A percentile compares a stretch with the other conserved stretches of the same genome.
Evolutionary conservation across 2,113 vertebrate genomes (phyloP).

Genomic region (Tautogolabrus adspersus): DNA sequence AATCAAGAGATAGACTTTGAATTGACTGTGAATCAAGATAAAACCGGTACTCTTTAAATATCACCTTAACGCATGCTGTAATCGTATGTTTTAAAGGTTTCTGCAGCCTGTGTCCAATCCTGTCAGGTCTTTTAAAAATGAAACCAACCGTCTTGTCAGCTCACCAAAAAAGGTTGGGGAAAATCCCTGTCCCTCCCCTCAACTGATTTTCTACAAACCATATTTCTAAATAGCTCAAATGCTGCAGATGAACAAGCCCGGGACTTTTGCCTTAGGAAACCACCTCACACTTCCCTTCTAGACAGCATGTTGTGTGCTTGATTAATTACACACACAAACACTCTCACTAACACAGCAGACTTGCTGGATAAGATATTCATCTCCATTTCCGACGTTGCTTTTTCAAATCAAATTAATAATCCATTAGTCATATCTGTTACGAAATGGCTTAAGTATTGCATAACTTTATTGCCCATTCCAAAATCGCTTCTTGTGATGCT

Average conservation of each 20-base stretch:
- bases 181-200: background rate
- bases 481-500: too few relatives aligned
- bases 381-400: background rate
- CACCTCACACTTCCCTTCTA: background rate
- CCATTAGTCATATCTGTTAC: background rate
- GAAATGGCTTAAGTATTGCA: too few relatives aligned
- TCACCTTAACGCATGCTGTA: too few relatives aligned
- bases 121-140: background rate
- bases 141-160: background rate
- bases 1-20: too few relatives aligned
- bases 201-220: background rate
- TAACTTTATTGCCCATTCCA: too few relatives aligned
- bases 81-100: too few relatives aligned
- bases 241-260: accelerated
- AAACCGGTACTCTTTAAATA: too few relatives aligned
- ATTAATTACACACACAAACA: accelerated
- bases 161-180: background rate
- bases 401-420: background rate
- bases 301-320: background rate
- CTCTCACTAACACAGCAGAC: background rate
- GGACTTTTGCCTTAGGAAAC: background rate
- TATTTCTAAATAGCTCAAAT: background rate
- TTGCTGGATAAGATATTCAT: background rate
- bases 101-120: background rate
- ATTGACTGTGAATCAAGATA: too few relatives aligned